Evolutionary conservation across 2,888 invertebrate species (phyloP).

Genomic region (Aleiodes alternator): DNA sequence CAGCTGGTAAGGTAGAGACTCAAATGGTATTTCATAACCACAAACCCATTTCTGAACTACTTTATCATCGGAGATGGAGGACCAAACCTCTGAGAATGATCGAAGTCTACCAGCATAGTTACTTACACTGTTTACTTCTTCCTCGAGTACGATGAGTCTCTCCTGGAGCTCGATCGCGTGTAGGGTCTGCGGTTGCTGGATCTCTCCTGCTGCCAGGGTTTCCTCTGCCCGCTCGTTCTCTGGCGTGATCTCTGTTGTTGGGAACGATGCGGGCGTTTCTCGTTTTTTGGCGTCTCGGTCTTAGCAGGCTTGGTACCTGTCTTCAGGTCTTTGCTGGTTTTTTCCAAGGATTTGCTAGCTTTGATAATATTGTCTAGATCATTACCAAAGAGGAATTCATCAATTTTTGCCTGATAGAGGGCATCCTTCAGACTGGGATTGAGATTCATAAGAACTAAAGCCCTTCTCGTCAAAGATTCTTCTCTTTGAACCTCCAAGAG

Average conservation of each 20-base stretch:
- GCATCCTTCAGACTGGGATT: conserved; percentile 39
- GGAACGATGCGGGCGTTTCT: conserved; percentile 33
- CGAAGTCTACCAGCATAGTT: conserved; percentile 43
- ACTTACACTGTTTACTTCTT: conserved; percentile 45
- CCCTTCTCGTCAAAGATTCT: conserved; percentile 45
- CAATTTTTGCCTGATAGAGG: conserved; percentile 36
- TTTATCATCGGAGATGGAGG: conserved; percentile 21
- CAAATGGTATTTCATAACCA: conserved; percentile 45
- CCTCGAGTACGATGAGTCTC: conserved; percentile 10
- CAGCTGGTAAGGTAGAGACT: neutral
- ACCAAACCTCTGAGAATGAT: conserved; percentile 34
- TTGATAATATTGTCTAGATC: conserved; percentile 40
- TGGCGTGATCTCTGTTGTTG: neutral
- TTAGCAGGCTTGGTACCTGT: conserved; percentile 25
- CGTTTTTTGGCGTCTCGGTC: conserved; percentile 38
- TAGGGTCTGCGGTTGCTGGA: neutral
- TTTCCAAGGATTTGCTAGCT: conserved; percentile 46
- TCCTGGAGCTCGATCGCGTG: conserved; percentile 7
- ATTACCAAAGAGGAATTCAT: conserved; percentile 50
- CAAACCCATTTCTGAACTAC: conserved; percentile 34
- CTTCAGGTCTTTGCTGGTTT: conserved; percentile 38
- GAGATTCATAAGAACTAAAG: conserved; percentile 41
- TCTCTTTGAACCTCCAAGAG: conserved; percentile 52
- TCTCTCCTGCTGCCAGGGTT: neutral
- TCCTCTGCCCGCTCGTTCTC: neutral